phyloP scores from a whole-genome alignment of 2,888 invertebrate genomes.

The Ctena decussata region DNA sequence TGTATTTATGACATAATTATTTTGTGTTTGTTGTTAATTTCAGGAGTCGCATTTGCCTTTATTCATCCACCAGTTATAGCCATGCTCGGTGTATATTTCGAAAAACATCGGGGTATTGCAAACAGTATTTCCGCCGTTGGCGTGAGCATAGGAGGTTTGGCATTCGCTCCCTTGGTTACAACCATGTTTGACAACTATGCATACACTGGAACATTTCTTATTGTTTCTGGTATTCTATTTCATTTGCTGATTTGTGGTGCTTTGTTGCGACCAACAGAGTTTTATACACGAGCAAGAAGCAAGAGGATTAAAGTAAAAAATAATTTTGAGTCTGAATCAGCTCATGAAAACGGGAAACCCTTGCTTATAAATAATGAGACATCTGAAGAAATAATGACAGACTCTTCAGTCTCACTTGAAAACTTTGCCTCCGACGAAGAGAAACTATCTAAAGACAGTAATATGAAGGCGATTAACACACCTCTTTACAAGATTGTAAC shows the following conservation, averaged over 20 bases:
- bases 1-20: too few relatives aligned
- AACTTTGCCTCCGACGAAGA: too few relatives aligned
- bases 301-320: too few relatives aligned
- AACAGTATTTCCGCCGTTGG: conserved; percentile 57
- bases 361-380: too few relatives aligned
- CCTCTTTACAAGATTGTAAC: too few relatives aligned
- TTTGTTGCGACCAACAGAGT: conserved; percentile 61
- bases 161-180: conserved; percentile 48
- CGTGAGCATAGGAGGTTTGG: conserved; percentile 54
- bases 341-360: too few relatives aligned
- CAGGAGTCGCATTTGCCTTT: conserved; percentile 54
- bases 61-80: conserved; percentile 45
- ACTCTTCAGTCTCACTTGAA: too few relatives aligned
- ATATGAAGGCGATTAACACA: too few relatives aligned
- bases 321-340: too few relatives aligned
- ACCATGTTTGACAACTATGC: conserved; percentile 49
- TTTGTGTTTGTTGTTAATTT: not conserved
- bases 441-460: too few relatives aligned
- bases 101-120: conserved; percentile 57
- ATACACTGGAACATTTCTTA: conserved; percentile 56
- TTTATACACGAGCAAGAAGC: too few relatives aligned
- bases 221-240: conserved; percentile 50
- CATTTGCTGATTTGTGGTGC: conserved; percentile 51
- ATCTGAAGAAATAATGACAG: too few relatives aligned
- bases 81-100: conserved; percentile 59